Conservation (phyloP, 2,113 vertebrate species). For the Daubentonia madagascariensis region DNA sequence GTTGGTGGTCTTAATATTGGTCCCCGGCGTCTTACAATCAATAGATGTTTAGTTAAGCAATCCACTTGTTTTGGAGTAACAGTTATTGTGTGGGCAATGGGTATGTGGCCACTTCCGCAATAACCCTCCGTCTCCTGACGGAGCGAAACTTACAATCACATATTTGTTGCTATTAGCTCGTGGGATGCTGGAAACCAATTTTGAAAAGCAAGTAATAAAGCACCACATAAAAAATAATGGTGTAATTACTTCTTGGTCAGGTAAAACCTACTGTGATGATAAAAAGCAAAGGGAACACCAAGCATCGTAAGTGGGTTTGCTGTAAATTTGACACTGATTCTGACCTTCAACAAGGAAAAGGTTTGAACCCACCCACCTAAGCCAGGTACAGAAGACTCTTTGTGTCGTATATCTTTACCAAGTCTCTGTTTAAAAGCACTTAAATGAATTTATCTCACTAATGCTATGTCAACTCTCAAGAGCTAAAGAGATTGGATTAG, state of each 20-base stretch:
- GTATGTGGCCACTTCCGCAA: constrained; percentile 67
- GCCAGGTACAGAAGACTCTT: constrained; percentile 16
- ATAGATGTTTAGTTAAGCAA: constrained; percentile 71
- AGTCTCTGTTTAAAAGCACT: neutral
- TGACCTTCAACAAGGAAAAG: constrained; percentile 40
- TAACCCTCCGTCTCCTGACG: constrained; percentile 17
- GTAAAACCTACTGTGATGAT: constrained; percentile 70
- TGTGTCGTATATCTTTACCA: neutral
- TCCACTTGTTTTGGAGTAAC: constrained; percentile 48
- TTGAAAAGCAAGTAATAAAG: constrained; percentile 77
- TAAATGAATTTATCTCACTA: neutral
- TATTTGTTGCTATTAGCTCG: constrained; percentile 70
- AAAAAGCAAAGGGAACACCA: constrained; percentile 59
- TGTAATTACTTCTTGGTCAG: constrained; percentile 74
- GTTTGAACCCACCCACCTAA: neutral
- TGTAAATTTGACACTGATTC: constrained; percentile 54
- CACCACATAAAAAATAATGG: constrained; percentile 78
- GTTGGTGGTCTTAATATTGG: constrained; percentile 58
- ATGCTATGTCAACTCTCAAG: neutral
- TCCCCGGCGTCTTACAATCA: constrained; percentile 61
- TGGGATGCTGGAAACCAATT: constrained; percentile 75
- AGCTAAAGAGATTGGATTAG: neutral
- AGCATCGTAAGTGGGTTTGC: constrained; percentile 36
- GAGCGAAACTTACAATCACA: constrained; percentile 42
- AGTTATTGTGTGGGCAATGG: constrained; percentile 66